These are phyloP conservation scores for Polydesmus complanatus DNA, from an alignment of 2,888 invertebrate genomes.

Conservation along the genomic window DNA sequence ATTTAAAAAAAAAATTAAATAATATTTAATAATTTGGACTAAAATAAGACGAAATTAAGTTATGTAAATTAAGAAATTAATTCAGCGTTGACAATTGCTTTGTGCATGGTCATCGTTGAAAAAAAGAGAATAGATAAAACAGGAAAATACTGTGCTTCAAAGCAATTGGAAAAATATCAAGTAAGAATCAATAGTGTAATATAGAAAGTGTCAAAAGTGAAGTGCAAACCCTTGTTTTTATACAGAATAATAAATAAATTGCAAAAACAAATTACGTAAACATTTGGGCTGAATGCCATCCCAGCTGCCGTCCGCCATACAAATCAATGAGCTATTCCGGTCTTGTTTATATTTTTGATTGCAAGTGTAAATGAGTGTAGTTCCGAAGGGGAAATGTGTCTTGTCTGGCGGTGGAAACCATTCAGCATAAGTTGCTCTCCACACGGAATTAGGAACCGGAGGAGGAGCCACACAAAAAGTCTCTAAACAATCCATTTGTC, in stretches of 20 bases:
- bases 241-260: too few relatives aligned
- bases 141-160: constrained; percentile 27
- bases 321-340: constrained; percentile 3
- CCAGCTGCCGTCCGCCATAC: constrained; percentile 13
- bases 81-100: too few relatives aligned
- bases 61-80: too few relatives aligned
- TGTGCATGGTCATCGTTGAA: constrained; percentile 26
- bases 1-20: too few relatives aligned
- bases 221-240: too few relatives aligned
- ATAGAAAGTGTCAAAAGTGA: constrained; percentile 18
- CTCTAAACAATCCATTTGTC: not conserved
- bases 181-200: constrained; percentile 28
- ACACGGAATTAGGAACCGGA: not conserved
- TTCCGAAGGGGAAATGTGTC: constrained; percentile 7
- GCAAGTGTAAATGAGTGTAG: constrained; percentile 16
- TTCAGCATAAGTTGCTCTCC: constrained; percentile 10
- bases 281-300: constrained; percentile 11
- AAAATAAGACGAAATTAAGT: too few relatives aligned
- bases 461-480: constrained; percentile 6
- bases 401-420: constrained; percentile 13
- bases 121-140: too few relatives aligned
- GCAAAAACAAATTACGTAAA: too few relatives aligned
- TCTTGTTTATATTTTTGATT: constrained; percentile 7
- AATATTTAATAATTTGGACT: too few relatives aligned
- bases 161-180: too few relatives aligned